phyloP scores from a whole-genome alignment of 2,113 vertebrate genomes.

The Glaucomys volans region DNA sequence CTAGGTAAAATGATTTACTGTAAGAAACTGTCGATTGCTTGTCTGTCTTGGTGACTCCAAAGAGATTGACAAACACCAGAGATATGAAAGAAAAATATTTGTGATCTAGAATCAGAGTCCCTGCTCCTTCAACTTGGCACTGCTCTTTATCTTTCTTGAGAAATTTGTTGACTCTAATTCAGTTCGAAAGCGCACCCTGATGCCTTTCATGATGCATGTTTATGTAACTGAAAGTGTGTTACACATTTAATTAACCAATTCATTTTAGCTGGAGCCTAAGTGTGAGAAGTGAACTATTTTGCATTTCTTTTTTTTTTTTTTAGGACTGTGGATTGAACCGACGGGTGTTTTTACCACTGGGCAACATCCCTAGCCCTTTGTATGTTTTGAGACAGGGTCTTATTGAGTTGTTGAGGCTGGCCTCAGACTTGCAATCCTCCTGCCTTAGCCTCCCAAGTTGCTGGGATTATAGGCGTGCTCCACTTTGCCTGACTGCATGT shows the following conservation, averaged over 20 bases:
- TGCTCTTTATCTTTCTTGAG: slow-evolving; percentile 58
- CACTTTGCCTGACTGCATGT: too few species aligned
- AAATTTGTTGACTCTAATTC: slow-evolving; percentile 51
- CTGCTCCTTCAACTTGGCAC: slow-evolving; percentile 18
- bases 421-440: too few species aligned
- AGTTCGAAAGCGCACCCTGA: slow-evolving; percentile 6
- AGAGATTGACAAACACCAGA: slow-evolving; percentile 73
- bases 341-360: too few species aligned
- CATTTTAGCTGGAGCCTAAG: neutral
- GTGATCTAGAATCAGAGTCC: slow-evolving; percentile 60
- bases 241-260: neutral
- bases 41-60: slow-evolving; percentile 64
- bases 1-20: slow-evolving; percentile 73
- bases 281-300: neutral
- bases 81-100: slow-evolving; percentile 72
- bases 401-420: too few species aligned
- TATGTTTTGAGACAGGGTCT: too few species aligned
- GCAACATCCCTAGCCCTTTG: too few species aligned
- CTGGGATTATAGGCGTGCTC: too few species aligned
- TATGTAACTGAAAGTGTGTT: neutral
- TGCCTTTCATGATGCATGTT: neutral
- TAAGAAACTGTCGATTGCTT: slow-evolving; percentile 70
- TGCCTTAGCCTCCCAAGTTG: too few species aligned
- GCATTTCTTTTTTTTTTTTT: neutral
- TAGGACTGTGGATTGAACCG: too few species aligned